A percentile compares a stretch with the other conserved stretches of the same genome.
Evolutionary conservation across 1,140 invertebrate genomes (phyloP).

Genomic region (Drosophila azteca): DNA sequence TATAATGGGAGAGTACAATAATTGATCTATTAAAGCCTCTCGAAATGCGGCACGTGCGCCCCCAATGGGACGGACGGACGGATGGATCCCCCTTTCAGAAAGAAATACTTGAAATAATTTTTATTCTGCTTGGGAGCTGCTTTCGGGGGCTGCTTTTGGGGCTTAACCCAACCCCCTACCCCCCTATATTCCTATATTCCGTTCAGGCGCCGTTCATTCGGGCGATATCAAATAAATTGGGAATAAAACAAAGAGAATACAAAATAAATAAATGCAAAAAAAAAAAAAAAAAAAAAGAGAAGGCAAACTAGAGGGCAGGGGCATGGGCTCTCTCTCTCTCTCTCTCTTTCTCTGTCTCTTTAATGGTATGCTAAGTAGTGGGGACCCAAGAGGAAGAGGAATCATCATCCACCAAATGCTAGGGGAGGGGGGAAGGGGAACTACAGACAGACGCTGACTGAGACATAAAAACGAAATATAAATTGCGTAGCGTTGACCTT

Average conservation of each 20-base stretch:
- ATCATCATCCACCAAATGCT: constrained; percentile 8
- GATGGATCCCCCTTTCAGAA: constrained; percentile 1
- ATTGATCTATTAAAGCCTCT: constrained; percentile 41
- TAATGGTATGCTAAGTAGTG: constrained; percentile 21
- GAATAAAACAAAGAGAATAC: constrained; percentile 32
- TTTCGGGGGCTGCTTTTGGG: too few relatives aligned
- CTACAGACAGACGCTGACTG: constrained; percentile 32
- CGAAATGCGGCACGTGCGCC: constrained; percentile 52
- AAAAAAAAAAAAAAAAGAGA: constrained; percentile 26
- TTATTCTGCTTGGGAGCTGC: too few relatives aligned
- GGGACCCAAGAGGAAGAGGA: constrained; percentile 21
- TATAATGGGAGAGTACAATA: constrained; percentile 2
- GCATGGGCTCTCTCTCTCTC: not conserved
- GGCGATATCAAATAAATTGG: constrained; percentile 72
- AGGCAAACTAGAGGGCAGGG: not conserved
- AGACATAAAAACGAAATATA: constrained; percentile 79
- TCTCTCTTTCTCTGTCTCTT: not conserved
- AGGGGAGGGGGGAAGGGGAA: constrained; percentile 22
- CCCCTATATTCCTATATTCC: not conserved
- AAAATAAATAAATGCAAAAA: constrained; percentile 74
- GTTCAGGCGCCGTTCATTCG: constrained; percentile 45
- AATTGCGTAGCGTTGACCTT: constrained; percentile 80
- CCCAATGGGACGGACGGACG: constrained; percentile 27
- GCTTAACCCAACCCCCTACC: too few relatives aligned
- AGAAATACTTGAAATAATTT: constrained; percentile 40